Evolutionary conservation across 2,113 vertebrate species (phyloP).

Genomic region (Gila orcuttii): DNA sequence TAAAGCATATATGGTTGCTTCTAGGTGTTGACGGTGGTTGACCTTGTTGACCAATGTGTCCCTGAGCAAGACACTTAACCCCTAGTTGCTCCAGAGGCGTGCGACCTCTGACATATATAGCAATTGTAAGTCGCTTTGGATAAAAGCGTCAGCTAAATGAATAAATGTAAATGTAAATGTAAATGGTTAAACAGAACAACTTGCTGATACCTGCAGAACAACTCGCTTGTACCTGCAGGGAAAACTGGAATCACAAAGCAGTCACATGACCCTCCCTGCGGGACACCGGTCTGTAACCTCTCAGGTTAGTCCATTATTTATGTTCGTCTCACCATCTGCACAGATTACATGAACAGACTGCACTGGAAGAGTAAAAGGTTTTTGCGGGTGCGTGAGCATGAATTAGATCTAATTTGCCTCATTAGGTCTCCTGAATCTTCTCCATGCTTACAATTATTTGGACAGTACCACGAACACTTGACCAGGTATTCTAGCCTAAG

Average conservation of each 20-base stretch:
- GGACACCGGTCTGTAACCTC: neutral
- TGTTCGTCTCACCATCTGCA: neutral
- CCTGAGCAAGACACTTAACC: too few species aligned
- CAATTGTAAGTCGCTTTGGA: too few species aligned
- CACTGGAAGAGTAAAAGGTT: neutral
- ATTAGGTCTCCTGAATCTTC: slow-evolving; percentile 10
- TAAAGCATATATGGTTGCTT: neutral
- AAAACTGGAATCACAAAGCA: neutral
- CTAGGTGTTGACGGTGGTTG: neutral
- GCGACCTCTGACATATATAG: too few species aligned
- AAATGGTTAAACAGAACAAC: neutral
- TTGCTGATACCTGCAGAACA: neutral
- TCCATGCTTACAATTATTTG: neutral
- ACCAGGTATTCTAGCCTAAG: neutral
- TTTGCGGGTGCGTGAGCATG: neutral
- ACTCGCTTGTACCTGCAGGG: neutral
- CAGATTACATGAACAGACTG: neutral
- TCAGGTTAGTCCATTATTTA: slow-evolving; percentile 1
- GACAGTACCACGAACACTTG: neutral
- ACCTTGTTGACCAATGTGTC: too few species aligned
- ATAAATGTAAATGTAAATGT: too few species aligned
- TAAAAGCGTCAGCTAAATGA: too few species aligned
- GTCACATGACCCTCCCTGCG: neutral
- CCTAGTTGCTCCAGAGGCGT: too few species aligned
- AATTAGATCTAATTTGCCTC: slow-evolving; percentile 17